Evolutionary conservation across 1,140 invertebrate species (phyloP).

Genomic region (Ditylenchus dipsaci): DNA sequence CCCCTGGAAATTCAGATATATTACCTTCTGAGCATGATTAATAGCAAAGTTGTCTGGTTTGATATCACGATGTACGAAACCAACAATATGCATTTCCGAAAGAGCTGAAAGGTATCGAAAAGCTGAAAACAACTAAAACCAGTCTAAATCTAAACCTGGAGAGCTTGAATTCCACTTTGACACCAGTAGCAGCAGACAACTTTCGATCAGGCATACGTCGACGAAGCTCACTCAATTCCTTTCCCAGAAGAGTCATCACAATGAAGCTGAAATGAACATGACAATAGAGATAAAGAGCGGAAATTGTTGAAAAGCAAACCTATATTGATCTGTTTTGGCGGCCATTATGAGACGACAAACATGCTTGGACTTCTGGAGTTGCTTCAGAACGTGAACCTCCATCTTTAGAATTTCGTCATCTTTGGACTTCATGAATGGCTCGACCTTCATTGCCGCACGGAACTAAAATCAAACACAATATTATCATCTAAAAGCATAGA

Average conservation of each 20-base stretch:
- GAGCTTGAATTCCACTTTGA: slow-evolving; percentile 39
- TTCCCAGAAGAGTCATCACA: slow-evolving; percentile 47
- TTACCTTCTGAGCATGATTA: slow-evolving; percentile 20
- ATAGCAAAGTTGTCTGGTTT: slow-evolving; percentile 52
- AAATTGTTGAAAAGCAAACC: slow-evolving; percentile 3
- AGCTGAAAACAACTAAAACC: background rate
- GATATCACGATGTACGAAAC: slow-evolving; percentile 51
- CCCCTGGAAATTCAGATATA: too few relatives aligned
- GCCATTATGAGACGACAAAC: slow-evolving; percentile 31
- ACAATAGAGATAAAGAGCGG: background rate
- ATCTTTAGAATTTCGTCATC: slow-evolving; percentile 50
- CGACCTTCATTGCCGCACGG: slow-evolving; percentile 33
- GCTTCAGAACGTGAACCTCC: slow-evolving; percentile 45
- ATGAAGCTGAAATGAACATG: slow-evolving; percentile 35
- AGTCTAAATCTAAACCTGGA: background rate
- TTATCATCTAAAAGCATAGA: too few relatives aligned
- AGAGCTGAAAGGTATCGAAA: background rate
- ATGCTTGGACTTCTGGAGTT: slow-evolving; percentile 48
- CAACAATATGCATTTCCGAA: slow-evolving; percentile 43
- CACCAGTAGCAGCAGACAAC: slow-evolving; percentile 28
- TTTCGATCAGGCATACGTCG: slow-evolving; percentile 35
- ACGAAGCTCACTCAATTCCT: slow-evolving; percentile 45
- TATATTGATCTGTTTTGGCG: slow-evolving; percentile 35
- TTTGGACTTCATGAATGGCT: slow-evolving; percentile 42
- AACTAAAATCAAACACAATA: background rate